Evolutionary conservation across 2,888 invertebrate species (phyloP).

Genomic region (Cantharis rufa): DNA sequence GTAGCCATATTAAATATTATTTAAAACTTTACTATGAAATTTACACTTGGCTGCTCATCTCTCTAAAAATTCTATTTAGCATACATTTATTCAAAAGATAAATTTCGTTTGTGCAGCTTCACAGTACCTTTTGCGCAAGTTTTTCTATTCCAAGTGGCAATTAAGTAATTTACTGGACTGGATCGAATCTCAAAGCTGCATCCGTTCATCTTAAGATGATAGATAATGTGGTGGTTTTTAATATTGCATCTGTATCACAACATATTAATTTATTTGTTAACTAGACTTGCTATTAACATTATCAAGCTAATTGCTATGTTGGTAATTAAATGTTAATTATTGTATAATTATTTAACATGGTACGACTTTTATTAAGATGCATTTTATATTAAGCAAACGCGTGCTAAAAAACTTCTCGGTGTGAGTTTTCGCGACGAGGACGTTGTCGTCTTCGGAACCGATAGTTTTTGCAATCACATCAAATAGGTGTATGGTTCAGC

Average conservation of each 20-base stretch:
- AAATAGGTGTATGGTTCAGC: background rate
- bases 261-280: background rate
- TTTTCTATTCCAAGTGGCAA: constrained; percentile 24
- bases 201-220: constrained; percentile 11
- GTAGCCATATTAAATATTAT: background rate
- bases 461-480: background rate
- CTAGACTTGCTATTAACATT: background rate
- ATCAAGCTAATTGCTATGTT: background rate
- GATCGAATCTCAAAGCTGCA: constrained; percentile 32
- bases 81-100: constrained; percentile 16
- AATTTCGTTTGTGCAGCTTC: constrained; percentile 19
- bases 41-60: constrained; percentile 12
- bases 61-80: constrained; percentile 6
- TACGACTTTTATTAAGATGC: background rate
- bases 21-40: background rate
- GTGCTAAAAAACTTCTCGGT: background rate
- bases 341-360: background rate
- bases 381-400: background rate
- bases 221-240: background rate
- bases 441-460: background rate
- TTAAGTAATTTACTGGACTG: constrained; percentile 34
- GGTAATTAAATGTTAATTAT: background rate
- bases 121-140: constrained; percentile 15
- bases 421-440: background rate
- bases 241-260: background rate